Base-by-base conservation (phyloP, 2,888 invertebrate genomes). In the Miltochrista miniata region DNA sequence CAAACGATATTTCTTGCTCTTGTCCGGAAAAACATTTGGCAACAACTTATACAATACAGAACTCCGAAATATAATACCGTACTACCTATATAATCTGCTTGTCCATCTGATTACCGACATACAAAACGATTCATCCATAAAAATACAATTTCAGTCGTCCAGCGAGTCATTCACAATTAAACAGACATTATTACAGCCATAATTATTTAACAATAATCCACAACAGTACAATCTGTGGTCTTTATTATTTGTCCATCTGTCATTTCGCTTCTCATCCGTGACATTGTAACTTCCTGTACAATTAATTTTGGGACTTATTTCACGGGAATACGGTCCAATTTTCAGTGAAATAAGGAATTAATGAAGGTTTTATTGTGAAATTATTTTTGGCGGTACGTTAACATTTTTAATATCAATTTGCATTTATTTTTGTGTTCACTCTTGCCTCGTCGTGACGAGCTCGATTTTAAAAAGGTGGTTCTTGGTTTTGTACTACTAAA, bases 161-260 rank as follows among this genome's bases (percentile, higher is more conserved):
- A 41, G 35, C 24, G 36, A 39, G 44, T 35, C 44, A 49, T 54
- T 45, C 44, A 58, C 52, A 54, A 56, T 43, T 38, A 48, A 52
- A 68, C 52, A 43, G 60, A 54, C 55, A 52, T 57, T 56, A 61
- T 57, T 44, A 56, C 54, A 40, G 14, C 48, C 41, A 36, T 68
- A 66, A 68, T 68, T 56, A 68, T 43, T 42, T 51, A 56, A 61
- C 59, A 61, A 68, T 68, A 54, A 59, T 59, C 49, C 24, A 33
- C 9, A 31, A 37, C 48, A 29, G 29, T 24, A 48, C 57, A 60
- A 54, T 60, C 58, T 60, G 54, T 51, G 55, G 52, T 49, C 40
- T 42, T 56, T 54, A 68, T 68, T 65, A 65, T 60, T 43, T 41
- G 49, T 9, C 43, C 62, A 67, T 68, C 62, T 62, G 62, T 64